Evolutionary conservation across 2,113 vertebrate species (phyloP), one percentile per base, ranked within the genome.

Genomic region (Petroica traversi): DNA sequence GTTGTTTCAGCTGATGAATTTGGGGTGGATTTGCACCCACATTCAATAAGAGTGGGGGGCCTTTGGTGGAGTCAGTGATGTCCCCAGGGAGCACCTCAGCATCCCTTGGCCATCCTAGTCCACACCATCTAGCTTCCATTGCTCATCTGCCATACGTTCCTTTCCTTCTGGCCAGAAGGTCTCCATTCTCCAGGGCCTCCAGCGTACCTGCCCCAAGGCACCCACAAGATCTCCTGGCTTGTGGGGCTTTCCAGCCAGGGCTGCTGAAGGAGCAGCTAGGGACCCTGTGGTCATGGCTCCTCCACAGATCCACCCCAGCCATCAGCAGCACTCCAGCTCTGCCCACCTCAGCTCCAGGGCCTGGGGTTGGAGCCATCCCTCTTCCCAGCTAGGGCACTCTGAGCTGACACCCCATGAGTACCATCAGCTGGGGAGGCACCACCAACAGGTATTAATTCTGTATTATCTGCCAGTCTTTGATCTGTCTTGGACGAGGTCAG

Each of bases 131-230:
- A 92, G 69, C 72, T 96, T 82, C 92, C 68, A 51, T 78, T 80
- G 9, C 48, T 72, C 33, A 29, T 31, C 14, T 24, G 14, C 57
- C 1, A 5, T 6, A 18, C 57, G 26, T 58, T 57, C 3, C 0
- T 29, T 86, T 48, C 41, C 71, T 46, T 52, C 1, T 19, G 38
- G 62, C 54, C 52, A 17, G 64, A 62, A 86, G 54, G 54, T 69
- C 68, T 25, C 54, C 1, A 2, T 45, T 57, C 49, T 8, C 46
- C 3, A 9, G 25, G 31, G 36, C 51, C 49, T 22, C 41, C 3
- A 7, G 14, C 0, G 0, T 66, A 34, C 61, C 54, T 48, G 45
- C 38, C 45, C 72, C 57, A 19, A 29, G 45, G 38, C 2, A 0
- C 14, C 59, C 6, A 2, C 1, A 19, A 89, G 38, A 49, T 6